phyloP scores from a whole-genome alignment of 2,797 vertebrate genomes.

The Alectoris magna region DNA sequence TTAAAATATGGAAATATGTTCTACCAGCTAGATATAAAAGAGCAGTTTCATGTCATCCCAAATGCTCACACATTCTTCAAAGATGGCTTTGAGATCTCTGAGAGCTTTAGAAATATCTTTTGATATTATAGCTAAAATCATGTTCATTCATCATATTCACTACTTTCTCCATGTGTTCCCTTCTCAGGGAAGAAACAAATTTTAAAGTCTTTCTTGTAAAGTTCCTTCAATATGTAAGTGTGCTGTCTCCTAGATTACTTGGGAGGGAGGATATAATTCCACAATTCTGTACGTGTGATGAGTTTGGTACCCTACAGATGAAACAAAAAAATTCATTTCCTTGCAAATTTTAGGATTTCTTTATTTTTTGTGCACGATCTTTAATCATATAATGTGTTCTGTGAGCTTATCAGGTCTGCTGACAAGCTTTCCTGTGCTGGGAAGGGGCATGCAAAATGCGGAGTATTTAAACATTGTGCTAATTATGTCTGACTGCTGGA shows the following conservation, averaged over 20 bases:
- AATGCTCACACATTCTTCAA: background rate
- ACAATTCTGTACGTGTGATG: rapidly evolving
- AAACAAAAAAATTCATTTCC: background rate
- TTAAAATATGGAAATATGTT: background rate
- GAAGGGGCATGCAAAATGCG: background rate
- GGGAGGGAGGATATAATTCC: rapidly evolving
- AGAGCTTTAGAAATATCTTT: background rate
- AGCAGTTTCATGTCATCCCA: rapidly evolving
- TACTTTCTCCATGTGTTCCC: background rate
- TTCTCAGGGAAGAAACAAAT: background rate
- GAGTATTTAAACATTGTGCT: background rate
- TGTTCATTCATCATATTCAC: background rate
- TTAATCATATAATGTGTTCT: background rate
- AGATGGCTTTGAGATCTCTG: background rate
- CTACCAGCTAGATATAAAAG: rapidly evolving
- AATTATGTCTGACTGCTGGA: background rate
- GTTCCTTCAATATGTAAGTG: background rate
- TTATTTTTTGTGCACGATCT: rapidly evolving
- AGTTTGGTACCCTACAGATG: rapidly evolving
- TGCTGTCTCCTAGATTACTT: background rate
- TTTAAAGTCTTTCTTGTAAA: background rate
- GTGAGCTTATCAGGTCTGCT: background rate
- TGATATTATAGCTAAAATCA: background rate
- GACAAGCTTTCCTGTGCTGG: background rate
- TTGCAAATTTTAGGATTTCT: background rate